Conservation (phyloP, 1,140 invertebrate genomes). For the Leptinotarsa texana region DNA sequence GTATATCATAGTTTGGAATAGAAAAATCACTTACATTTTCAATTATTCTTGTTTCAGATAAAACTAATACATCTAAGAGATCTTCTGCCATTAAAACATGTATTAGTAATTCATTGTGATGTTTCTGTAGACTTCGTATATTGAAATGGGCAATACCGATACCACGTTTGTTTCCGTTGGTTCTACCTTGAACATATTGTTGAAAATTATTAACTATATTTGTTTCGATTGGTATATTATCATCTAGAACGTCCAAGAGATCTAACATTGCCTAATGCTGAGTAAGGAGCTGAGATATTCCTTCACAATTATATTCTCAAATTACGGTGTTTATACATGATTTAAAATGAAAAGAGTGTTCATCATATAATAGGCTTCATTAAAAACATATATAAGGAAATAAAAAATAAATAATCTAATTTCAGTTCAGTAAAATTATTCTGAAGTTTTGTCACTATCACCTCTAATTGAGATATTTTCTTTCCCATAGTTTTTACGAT, state of each 20-base stretch:
- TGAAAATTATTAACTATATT: conserved; percentile 3
- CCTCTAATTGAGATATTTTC: background rate
- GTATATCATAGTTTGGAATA: conserved; percentile 14
- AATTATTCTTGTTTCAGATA: conserved; percentile 14
- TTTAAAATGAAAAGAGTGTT: background rate
- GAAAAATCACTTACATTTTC: conserved; percentile 13
- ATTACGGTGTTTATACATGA: background rate
- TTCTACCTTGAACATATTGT: conserved; percentile 5
- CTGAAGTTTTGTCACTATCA: background rate
- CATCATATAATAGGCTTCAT: background rate
- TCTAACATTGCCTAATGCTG: background rate
- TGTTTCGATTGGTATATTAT: background rate
- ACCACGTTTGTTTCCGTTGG: background rate
- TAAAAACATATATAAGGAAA: background rate
- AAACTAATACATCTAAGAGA: conserved; percentile 13
- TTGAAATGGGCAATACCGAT: conserved; percentile 11
- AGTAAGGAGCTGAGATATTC: background rate
- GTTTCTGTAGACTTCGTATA: conserved; percentile 12
- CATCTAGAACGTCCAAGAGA: conserved; percentile 10
- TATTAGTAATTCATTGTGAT: conserved; percentile 18
- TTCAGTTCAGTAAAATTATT: background rate
- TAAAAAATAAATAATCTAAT: background rate
- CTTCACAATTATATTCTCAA: conserved; percentile 6
- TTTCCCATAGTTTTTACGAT: background rate
- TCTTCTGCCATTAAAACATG: conserved; percentile 1